These are phyloP conservation scores for Alosa alosa DNA, from an alignment of 2,113 vertebrate species.

Conservation along the genomic window DNA sequence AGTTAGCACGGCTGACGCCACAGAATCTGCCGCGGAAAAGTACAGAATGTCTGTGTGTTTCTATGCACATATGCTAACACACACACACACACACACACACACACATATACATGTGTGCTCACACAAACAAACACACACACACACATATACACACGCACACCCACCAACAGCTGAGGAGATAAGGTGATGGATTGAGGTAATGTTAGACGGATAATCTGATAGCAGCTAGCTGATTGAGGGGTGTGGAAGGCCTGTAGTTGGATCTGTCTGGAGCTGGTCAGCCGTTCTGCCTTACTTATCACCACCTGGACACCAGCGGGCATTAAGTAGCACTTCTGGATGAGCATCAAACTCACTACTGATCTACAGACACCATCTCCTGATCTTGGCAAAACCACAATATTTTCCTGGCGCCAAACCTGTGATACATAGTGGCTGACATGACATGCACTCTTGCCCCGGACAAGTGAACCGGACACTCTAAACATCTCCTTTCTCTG, in stretches of 20 bases:
- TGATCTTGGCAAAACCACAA: constrained; percentile 7
- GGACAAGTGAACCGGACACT: neutral
- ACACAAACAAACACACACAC: neutral
- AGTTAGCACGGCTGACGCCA: neutral
- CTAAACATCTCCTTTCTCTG: neutral
- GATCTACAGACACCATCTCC: neutral
- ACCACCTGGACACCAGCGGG: neutral
- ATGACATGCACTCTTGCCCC: neutral
- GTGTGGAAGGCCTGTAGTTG: neutral
- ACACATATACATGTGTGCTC: neutral
- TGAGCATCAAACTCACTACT: neutral
- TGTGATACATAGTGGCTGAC: neutral
- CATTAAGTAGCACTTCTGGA: constrained; percentile 4
- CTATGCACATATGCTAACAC: neutral
- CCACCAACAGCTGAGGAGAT: neutral
- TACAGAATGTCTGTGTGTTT: neutral
- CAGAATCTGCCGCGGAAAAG: neutral
- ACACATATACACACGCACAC: neutral
- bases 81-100: neutral
- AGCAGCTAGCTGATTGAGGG: neutral
- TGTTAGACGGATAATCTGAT: neutral
- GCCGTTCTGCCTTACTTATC: neutral
- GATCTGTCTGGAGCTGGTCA: neutral
- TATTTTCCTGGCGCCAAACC: neutral
- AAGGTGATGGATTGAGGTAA: neutral